phyloP scores from a whole-genome alignment of 1,140 invertebrate genomes.

The Polypedilum pembai region DNA sequence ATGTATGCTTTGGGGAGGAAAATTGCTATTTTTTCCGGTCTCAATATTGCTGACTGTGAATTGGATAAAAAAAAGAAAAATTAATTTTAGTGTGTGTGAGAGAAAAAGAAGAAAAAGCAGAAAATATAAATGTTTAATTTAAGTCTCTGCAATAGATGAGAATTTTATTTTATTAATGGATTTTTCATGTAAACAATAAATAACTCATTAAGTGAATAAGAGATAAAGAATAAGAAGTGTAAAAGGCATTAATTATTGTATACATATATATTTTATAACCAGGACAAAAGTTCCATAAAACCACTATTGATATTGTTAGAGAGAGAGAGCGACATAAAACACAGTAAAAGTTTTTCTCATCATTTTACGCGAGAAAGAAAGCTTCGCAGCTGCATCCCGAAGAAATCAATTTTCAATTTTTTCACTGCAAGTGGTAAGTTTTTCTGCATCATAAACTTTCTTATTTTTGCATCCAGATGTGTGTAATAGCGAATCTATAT shows the following conservation, averaged over 20 bases:
- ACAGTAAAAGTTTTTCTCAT: not conserved
- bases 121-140: not conserved
- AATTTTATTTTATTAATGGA: not conserved
- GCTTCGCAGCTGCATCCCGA: not conserved
- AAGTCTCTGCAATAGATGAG: not conserved
- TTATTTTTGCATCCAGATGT: not conserved
- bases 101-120: not conserved
- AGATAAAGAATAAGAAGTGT: not conserved
- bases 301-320: not conserved
- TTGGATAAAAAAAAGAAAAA: no score
- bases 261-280: not conserved
- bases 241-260: slow-evolving; percentile 7
- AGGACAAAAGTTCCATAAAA: not conserved
- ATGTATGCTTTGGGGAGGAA: not conserved
- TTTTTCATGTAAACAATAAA: not conserved
- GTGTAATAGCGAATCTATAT: not conserved
- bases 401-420: slow-evolving; percentile 14
- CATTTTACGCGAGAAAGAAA: not conserved
- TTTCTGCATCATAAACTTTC: slow-evolving; percentile 15
- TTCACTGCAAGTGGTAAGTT: not conserved
- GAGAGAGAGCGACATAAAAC: not conserved
- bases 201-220: not conserved
- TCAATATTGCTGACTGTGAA: not conserved
- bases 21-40: slow-evolving; percentile 7
- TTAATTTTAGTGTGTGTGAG: not conserved